Base-by-base conservation (phyloP, 1,140 invertebrate genomes). In the Nomia melanderi region DNA sequence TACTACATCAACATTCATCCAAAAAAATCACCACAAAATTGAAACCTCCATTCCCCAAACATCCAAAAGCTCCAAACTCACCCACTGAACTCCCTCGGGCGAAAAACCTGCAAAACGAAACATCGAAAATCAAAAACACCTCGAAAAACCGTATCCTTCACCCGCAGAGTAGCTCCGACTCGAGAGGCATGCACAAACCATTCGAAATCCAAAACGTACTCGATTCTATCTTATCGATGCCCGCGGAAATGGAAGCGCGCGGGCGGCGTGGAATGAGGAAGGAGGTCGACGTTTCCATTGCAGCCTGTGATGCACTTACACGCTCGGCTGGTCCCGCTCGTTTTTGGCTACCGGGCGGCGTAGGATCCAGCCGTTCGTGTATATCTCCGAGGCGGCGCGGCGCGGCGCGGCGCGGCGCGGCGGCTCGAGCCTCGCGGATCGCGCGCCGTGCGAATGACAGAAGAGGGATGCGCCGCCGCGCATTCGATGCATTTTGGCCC, bases 371-470 rank as follows among this genome's bases (percentile, higher is more conserved):
- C 53, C 59, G 25, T 47, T 36, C 54, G 47, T 60, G 57, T 27
- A 36, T 36, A 41, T 76, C 54, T 23, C n/a, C n/a, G n/a, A n/a
- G n/a, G n/a, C n/a, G n/a, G 23, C 8, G 29, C 9, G 1, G 11
- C 41, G 27, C 9, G n/a, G 39, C 20, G 25, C n/a, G n/a, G 23
- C 8, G 29, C 9, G 1, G 11, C 41, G 27, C 9, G n/a, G 39
- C 20, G 25, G 47, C 41, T 57, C n/a, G 62, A 33, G 39, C 50
- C 2, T 29, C 41, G 54, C 44, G 53, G 31, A 59, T 25, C n/a
- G 27, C 25, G 36, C 41, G 60, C 41, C 41, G 41, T 84, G 82
- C 81, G 63, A 83, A 84, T 84, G 81, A 84, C 82, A 84, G 77
- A n/a, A 79, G 81, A 84, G 70, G 63, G 78, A 84, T 79, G 71